Evolutionary conservation across 2,888 invertebrate genomes (phyloP), one percentile per base, ranked within the genome.

Genomic region (Phyllotreta cruciferae): DNA sequence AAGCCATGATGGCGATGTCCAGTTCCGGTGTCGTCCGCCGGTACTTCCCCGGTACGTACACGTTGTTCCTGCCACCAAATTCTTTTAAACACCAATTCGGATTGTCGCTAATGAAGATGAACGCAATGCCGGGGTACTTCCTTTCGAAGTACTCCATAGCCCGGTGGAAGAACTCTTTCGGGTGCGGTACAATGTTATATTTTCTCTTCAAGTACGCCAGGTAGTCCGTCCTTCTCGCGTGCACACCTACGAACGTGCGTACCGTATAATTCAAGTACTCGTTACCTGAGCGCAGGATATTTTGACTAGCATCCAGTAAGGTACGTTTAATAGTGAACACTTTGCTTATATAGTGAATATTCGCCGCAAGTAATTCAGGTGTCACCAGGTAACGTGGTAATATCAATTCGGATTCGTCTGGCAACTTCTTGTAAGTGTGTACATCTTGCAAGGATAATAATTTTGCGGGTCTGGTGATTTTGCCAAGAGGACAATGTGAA

Each of bases 181-280:
- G 77, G 4, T 81, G 83, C n/a, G 82, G 78, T 42, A 76, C 74
- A 6, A 79, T 79, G 42, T 81, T 79, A 56, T 83, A 77, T 68
- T 84, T 85, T 61, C 83, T 79, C 82, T 83, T 83, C 14, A 87
- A 75, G 73, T 85, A 85, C 6, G 66, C 81, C 37, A 83, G 79
- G 73, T 86, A 86, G 74, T 86, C 86, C 1, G 85, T 86, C 60
- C 86, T 78, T 52, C 86, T 77, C 6, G 86, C 83, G 68, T 86
- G 86, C 42, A 87, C 80, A 52, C 85, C 85, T 10, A 86, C 82
- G 69, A 82, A 86, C 9, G 80, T 80, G 10, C 55, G 14, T 5
- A 42, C 35, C 42, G 50, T 8, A n/a, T 13, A 13, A 14, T 58
- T 58, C 42, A 52, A 6, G 36, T 10, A 70, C 70, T 14, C 60